Base-by-base conservation (phyloP, 2,888 invertebrate species). In the Parnassius smintheus region DNA sequence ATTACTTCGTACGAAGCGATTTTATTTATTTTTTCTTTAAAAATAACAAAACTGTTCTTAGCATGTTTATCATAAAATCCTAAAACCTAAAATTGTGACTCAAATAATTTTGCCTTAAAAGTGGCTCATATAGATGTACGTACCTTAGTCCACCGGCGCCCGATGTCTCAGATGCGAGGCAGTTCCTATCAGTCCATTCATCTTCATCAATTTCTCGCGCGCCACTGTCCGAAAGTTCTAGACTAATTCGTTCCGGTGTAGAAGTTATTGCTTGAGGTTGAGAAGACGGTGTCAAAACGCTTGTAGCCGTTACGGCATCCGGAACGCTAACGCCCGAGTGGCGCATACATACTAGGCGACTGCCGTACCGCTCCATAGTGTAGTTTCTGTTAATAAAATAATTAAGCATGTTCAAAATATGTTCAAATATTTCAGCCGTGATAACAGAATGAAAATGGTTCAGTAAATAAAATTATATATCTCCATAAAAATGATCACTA, bases 181-280 rank as follows among this genome's bases (percentile, higher is more conserved):
- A 97, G 91, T 98, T 98, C 71, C 97, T 94, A 73, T 98, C 97
- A 0, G 98, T 98, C 96, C 98, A 98, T 82, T 98, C 98, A 78
- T 98, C 98, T 82, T 98, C 98, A 78, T 98, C 98, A 85, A 98
- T 97, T 85, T 97, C 96, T 0, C 83, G 66, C 0, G 88, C 88
- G 1, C 83, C 85, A 11, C 82, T 74, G 68, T 88, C 89, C 0
- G 86, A 87, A 2, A 88, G 76, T 64, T 89, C 89, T 0, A 90
- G 66, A 66, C 85, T 86, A 77, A 91, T 90, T 0, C 91, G 72
- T 65, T 91, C 90, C 0, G 89, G 88, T 1, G 87, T 86, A 1
- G 79, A 61, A 1, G 68, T 63, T n/a, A 63, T 59, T n/a, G 65
- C 35, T n/a, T 69, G 10, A 73, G 72, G 4, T 65, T 45, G 51